Conservation (phyloP, 2,888 invertebrate genomes). For the Hypolimnas misippus region DNA sequence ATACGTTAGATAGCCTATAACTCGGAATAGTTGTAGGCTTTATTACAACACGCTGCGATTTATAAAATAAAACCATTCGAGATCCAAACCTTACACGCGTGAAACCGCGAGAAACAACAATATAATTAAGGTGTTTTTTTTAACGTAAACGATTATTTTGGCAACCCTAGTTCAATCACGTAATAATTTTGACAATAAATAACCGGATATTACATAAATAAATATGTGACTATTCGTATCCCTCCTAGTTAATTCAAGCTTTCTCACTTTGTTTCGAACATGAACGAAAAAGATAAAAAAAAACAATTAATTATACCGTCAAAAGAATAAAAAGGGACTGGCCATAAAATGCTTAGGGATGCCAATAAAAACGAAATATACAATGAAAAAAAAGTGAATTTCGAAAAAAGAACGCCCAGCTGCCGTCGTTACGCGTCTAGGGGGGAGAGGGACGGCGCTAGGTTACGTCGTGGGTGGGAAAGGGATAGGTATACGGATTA, state of each 20-base stretch:
- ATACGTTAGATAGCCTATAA: no score
- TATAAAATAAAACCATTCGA: no score
- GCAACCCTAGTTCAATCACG: background rate
- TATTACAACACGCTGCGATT: no score
- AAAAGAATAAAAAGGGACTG: slow-evolving; percentile 76
- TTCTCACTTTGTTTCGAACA: slow-evolving; percentile 3
- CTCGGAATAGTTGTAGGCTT: no score
- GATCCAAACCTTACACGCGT: no score
- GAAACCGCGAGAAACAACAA: no score
- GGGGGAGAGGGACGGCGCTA: slow-evolving; percentile 54
- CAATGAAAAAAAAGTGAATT: slow-evolving; percentile 61
- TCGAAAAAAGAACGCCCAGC: slow-evolving; percentile 75
- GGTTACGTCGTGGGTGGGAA: slow-evolving; percentile 48
- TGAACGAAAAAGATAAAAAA: slow-evolving; percentile 44
- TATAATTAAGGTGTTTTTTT: no score
- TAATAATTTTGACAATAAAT: background rate
- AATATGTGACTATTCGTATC: slow-evolving; percentile 12
- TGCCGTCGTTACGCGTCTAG: slow-evolving; percentile 75
- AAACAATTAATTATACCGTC: slow-evolving; percentile 61
- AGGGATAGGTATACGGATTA: slow-evolving; percentile 66
- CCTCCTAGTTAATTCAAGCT: background rate
- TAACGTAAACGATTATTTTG: no score
- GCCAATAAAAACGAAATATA: slow-evolving; percentile 66
- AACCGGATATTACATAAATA: slow-evolving; percentile 3
- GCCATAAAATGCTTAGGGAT: slow-evolving; percentile 70